Percentiles rank a stretch among this genome's conserved stretches.
phyloP scores from a whole-genome alignment of 1,140 invertebrate species.

The Pollicipes pollicipes region DNA sequence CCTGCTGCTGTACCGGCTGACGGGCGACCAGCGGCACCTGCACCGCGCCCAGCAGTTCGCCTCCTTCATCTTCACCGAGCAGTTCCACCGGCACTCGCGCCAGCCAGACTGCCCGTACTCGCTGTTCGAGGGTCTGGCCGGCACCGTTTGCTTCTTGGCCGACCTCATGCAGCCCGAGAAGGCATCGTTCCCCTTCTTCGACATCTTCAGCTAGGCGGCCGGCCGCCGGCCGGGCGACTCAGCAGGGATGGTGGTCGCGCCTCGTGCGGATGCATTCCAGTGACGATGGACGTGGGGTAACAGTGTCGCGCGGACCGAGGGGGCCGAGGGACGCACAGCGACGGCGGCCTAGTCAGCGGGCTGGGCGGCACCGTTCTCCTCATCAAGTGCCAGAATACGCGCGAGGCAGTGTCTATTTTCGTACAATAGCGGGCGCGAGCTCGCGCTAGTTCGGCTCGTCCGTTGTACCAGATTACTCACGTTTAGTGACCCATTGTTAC shows the following conservation, averaged over 20 bases:
- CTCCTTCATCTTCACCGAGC: slow-evolving; percentile 45
- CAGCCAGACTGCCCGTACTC: slow-evolving; percentile 62
- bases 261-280: too few relatives aligned
- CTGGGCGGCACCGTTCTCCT: too few relatives aligned
- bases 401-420: too few relatives aligned
- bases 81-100: slow-evolving; percentile 46
- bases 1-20: slow-evolving; percentile 55
- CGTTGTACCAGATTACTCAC: background rate
- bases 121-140: slow-evolving; percentile 68
- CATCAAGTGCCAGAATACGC: too few relatives aligned
- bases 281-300: too few relatives aligned
- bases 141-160: slow-evolving; percentile 59
- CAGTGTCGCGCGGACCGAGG: too few relatives aligned
- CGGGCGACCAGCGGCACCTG: slow-evolving; percentile 47
- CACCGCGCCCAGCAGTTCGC: slow-evolving; percentile 56
- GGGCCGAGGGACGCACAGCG: too few relatives aligned
- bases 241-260: too few relatives aligned
- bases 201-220: slow-evolving; percentile 36
- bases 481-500: background rate
- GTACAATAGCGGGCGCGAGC: too few relatives aligned
- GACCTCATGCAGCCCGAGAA: slow-evolving; percentile 53
- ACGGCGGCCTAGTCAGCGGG: too few relatives aligned
- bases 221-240: too few relatives aligned
- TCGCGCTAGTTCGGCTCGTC: too few relatives aligned
- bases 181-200: slow-evolving; percentile 68